Evolutionary conservation across 2,113 vertebrate genomes (phyloP), one percentile per base, ranked within the genome.

Genomic region (Redunca redunca): DNA sequence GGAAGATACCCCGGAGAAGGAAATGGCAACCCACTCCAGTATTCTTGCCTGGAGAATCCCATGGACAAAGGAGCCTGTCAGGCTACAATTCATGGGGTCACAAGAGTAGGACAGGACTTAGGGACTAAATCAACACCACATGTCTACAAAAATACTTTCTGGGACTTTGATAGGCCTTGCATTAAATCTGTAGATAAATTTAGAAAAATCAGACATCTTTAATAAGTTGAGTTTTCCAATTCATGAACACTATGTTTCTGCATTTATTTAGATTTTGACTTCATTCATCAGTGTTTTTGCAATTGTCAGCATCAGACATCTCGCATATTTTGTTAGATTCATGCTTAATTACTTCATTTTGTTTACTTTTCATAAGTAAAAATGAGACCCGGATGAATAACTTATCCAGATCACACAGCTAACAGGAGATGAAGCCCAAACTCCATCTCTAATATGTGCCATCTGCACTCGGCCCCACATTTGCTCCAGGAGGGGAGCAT

Each of bases 401-500:
- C 6, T 23, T 15, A 67, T 11, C 23, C 7, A 7, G 33, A 28
- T 55, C 46, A 23, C 26, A 36, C 1, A 14, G 23, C 10, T 7
- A 21, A 28, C 3, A 1, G 0, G 46, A 50, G 23, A 11, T 7
- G 43, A n/a, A 48, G 30, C 3, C 12, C 13, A 23, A 12, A 33
- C 28, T 26, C 14, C 8, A 2, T 3, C 43, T 52, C 81, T 43
- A 25, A 3, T 28, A 43, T 60, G 21, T 55, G 53, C 26, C 6
- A 0, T 11, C 17, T 13, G 40, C n/a, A 10, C 48, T 25, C 14
- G 0, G 3, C 30, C 14, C 6, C 3, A 1, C 0, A 0, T 5
- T 19, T 19, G 9, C 53, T 50, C 10, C 19, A 2, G 17, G 19
- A 62, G 7, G 53, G 36, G 53, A 9, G 21, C 9, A 13, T 30